A percentile compares a stretch with the other conserved stretches of the same genome.
Evolutionary conservation across 2,113 vertebrate genomes (phyloP).

Genomic region (Seriola quinqueradiata): DNA sequence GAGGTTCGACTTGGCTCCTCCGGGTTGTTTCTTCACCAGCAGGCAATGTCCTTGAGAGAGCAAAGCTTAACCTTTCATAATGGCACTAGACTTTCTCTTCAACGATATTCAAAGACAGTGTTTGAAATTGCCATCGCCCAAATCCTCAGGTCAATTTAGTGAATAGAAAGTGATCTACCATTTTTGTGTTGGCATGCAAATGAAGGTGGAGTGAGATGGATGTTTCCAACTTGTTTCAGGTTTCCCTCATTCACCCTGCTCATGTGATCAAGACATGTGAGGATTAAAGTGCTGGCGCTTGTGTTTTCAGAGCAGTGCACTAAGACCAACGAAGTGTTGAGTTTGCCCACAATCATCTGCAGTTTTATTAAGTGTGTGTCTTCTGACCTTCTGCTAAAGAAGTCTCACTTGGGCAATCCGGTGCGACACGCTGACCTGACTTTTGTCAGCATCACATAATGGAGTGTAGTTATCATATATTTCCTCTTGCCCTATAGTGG

Average conservation of each 20-base stretch:
- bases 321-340: too few relatives aligned
- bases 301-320: too few relatives aligned
- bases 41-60: constrained; percentile 25
- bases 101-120: neutral
- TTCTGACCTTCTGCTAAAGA: neutral
- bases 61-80: constrained; percentile 17
- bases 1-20: constrained; percentile 24
- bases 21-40: constrained; percentile 24
- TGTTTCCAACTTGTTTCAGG: too few relatives aligned
- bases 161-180: neutral
- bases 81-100: neutral
- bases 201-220: too few relatives aligned
- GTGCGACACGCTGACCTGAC: neutral
- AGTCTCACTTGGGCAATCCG: neutral
- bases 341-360: too few relatives aligned
- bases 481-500: neutral
- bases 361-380: too few relatives aligned
- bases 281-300: too few relatives aligned
- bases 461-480: neutral
- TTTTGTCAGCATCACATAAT: neutral
- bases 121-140: neutral
- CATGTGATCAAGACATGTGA: too few relatives aligned
- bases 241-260: too few relatives aligned
- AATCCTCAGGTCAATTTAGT: constrained; percentile 2
- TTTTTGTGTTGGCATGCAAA: too few relatives aligned